Evolutionary conservation across 1,140 invertebrate species (phyloP).

Genomic region (Brachionus asplanchnoidis): DNA sequence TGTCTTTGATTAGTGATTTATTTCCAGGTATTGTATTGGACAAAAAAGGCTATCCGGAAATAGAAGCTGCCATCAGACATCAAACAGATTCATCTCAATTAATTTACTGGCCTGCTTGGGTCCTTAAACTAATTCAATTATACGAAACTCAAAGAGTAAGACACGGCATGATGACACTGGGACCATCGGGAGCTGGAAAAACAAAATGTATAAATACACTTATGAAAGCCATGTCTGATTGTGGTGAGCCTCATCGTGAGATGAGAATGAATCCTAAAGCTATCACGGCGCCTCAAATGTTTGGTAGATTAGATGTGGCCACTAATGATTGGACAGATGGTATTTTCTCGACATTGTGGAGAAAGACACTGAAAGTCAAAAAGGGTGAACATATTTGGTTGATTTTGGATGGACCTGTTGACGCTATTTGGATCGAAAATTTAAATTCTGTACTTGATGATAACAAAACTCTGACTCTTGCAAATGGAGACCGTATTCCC

Average conservation of each 20-base stretch:
- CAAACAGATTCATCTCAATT: conserved; percentile 61
- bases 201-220: conserved; percentile 85
- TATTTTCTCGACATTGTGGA: conserved; percentile 90
- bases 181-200: conserved; percentile 85
- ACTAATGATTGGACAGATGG: conserved; percentile 98
- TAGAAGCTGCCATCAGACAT: conserved; percentile 51
- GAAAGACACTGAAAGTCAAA: conserved; percentile 82
- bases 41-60: conserved; percentile 79
- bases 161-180: conserved; percentile 61
- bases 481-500: conserved; percentile 83
- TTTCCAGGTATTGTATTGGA: conserved; percentile 87
- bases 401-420: conserved; percentile 58
- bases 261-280: conserved; percentile 98
- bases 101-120: conserved; percentile 85
- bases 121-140: conserved; percentile 84
- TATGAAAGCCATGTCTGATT: conserved; percentile 79
- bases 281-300: conserved; percentile 94
- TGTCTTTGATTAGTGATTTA: conserved; percentile 86
- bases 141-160: conserved; percentile 32
- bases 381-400: conserved; percentile 63
- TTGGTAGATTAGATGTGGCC: conserved; percentile 85
- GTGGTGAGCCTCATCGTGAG: conserved; percentile 81
- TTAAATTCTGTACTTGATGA: conserved; percentile 58
- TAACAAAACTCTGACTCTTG: conserved; percentile 72
- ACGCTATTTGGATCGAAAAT: conserved; percentile 59